Conservation (phyloP, 2,888 invertebrate species). For the Acrobasis consociella region DNA sequence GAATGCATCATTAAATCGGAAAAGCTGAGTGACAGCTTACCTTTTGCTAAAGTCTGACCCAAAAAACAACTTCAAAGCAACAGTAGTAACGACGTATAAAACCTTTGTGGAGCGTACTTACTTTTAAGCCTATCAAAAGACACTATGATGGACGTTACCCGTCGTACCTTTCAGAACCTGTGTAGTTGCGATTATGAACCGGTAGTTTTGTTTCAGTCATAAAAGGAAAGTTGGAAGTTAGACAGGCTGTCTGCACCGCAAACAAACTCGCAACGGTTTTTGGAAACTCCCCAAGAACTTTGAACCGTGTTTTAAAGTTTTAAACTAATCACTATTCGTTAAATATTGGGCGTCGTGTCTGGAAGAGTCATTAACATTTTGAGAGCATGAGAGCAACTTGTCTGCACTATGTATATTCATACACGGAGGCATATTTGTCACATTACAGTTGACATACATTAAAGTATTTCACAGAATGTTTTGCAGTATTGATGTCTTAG, state of each 20-base stretch:
- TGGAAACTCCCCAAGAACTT: slow-evolving; percentile 19
- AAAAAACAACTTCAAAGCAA: too few relatives aligned
- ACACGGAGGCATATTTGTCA: background rate
- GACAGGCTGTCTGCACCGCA: slow-evolving; percentile 21
- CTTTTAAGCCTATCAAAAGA: slow-evolving; percentile 10
- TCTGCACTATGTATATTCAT: background rate
- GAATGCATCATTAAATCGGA: too few relatives aligned
- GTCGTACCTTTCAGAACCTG: slow-evolving; percentile 5
- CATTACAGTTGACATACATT: background rate
- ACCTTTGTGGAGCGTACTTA: background rate
- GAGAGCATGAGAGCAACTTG: background rate
- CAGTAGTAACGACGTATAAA: background rate
- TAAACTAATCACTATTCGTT: slow-evolving; percentile 3
- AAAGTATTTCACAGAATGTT: too few relatives aligned
- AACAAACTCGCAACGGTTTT: slow-evolving; percentile 8
- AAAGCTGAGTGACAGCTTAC: too few relatives aligned
- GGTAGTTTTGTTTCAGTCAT: slow-evolving; percentile 16
- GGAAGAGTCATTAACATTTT: background rate
- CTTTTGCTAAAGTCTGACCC: too few relatives aligned
- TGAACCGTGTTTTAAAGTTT: slow-evolving; percentile 1
- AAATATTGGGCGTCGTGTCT: background rate
- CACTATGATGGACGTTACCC: slow-evolving; percentile 3
- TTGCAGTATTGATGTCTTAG: too few relatives aligned
- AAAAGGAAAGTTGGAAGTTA: slow-evolving; percentile 18
- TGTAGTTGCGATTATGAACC: slow-evolving; percentile 15